A percentile compares a stretch with the other conserved stretches of the same genome.
Conservation (phyloP, 2,797 vertebrate genomes). For the Onychomys torridus region DNA sequence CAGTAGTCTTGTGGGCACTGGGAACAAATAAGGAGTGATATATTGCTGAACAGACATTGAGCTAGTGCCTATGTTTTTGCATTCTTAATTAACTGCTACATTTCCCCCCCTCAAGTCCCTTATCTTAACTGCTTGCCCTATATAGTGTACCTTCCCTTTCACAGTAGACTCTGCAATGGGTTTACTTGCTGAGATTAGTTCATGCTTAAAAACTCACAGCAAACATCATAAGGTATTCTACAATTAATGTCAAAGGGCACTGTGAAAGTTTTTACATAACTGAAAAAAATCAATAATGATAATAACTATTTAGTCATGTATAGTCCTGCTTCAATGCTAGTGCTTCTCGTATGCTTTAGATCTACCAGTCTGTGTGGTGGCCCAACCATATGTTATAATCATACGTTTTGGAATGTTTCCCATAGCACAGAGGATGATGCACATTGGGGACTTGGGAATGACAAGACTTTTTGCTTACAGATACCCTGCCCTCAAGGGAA, state of each 20-base stretch:
- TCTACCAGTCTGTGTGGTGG: neutral
- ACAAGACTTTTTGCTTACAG: neutral
- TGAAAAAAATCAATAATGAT: neutral
- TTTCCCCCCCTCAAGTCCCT: slow-evolving; percentile 69
- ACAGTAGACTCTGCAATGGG: slow-evolving; percentile 22
- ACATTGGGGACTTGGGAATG: neutral
- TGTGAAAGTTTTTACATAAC: slow-evolving; percentile 22
- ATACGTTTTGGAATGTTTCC: neutral
- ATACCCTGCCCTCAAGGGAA: neutral
- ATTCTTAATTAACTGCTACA: slow-evolving; percentile 78
- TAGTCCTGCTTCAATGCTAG: neutral
- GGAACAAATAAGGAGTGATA: slow-evolving; percentile 9
- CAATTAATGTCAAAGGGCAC: slow-evolving; percentile 31
- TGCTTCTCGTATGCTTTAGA: neutral
- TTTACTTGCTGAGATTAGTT: slow-evolving; percentile 45
- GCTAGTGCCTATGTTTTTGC: slow-evolving; percentile 65
- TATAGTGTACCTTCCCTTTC: neutral
- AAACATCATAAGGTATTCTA: slow-evolving; percentile 18
- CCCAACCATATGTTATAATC: neutral
- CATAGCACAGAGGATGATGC: neutral
- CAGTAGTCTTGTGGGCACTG: neutral
- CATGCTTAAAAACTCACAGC: slow-evolving; percentile 47
- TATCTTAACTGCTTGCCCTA: neutral
- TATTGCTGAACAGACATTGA: slow-evolving; percentile 46
- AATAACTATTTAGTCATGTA: slow-evolving; percentile 12